phyloP scores from a whole-genome alignment of 2,113 vertebrate species.

The Ovibos moschatus region DNA sequence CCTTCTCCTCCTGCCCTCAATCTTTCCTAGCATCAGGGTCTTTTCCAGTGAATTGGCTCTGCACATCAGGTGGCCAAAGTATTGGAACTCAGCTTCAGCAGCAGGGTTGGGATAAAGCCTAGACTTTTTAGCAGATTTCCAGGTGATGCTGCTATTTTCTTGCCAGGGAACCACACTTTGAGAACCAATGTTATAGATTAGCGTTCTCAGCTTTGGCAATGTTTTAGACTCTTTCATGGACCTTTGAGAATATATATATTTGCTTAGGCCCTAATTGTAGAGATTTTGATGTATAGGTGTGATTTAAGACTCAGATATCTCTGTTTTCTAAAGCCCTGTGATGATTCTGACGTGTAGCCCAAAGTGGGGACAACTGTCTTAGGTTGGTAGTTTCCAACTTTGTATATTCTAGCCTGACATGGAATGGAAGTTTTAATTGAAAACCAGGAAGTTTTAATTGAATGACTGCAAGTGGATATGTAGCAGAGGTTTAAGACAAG shows the following conservation, averaged over 20 bases:
- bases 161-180: not conserved
- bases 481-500: not conserved
- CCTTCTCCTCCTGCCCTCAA: not conserved
- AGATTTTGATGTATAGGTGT: not conserved
- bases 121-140: not conserved
- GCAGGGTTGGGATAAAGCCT: not conserved
- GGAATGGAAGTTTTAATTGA: not conserved
- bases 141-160: not conserved
- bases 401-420: not conserved
- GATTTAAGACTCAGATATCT: not conserved
- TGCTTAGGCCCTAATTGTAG: not conserved
- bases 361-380: not conserved
- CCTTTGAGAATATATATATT: not conserved
- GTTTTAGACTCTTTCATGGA: not conserved
- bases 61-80: not conserved
- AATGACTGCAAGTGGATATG: not conserved
- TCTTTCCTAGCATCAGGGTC: not conserved
- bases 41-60: not conserved
- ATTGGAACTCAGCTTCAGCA: not conserved
- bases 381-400: not conserved
- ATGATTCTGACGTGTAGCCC: not conserved
- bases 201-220: not conserved
- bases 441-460: not conserved
- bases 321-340: not conserved
- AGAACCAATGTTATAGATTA: not conserved